These are phyloP conservation scores for Abrostola triplasia DNA, from an alignment of 2,888 invertebrate species.

Conservation along the genomic window DNA sequence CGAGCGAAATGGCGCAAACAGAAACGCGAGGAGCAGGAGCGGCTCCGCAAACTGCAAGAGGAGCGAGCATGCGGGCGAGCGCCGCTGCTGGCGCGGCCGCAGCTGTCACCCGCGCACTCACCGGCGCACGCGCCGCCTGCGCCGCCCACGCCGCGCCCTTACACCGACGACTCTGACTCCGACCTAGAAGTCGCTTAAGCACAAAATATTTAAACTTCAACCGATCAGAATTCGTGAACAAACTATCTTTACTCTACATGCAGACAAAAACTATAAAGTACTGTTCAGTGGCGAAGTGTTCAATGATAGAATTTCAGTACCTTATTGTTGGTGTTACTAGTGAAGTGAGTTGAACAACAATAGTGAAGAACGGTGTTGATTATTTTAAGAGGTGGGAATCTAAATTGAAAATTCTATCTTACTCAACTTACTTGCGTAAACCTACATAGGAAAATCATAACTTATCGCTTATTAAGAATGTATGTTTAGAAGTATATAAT, in stretches of 20 bases:
- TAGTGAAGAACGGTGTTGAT: conserved; percentile 31
- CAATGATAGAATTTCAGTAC: conserved; percentile 13
- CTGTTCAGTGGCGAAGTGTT: conserved; percentile 25
- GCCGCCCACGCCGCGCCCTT: conserved; percentile 76
- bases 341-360: conserved; percentile 28
- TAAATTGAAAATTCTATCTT: conserved; percentile 48
- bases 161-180: conserved; percentile 93
- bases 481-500: conserved; percentile 51
- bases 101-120: conserved; percentile 63
- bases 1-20: conserved; percentile 99
- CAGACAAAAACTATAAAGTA: conserved; percentile 24
- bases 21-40: conserved; percentile 95
- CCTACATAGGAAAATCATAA: conserved; percentile 37
- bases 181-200: conserved; percentile 93
- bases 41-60: conserved; percentile 94
- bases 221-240: conserved; percentile 15
- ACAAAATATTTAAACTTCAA: conserved; percentile 4
- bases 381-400: conserved; percentile 40
- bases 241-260: conserved; percentile 6
- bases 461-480: conserved; percentile 48
- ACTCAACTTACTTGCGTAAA: conserved; percentile 42
- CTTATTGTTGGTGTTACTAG: conserved; percentile 29
- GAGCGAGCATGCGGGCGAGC: conserved; percentile 89
- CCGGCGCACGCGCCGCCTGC: conserved; percentile 66
- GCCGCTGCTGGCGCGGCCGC: conserved; percentile 70